These are phyloP conservation scores for Spicauda simplicius DNA, from an alignment of 2,888 invertebrate species.

Conservation along the genomic window DNA sequence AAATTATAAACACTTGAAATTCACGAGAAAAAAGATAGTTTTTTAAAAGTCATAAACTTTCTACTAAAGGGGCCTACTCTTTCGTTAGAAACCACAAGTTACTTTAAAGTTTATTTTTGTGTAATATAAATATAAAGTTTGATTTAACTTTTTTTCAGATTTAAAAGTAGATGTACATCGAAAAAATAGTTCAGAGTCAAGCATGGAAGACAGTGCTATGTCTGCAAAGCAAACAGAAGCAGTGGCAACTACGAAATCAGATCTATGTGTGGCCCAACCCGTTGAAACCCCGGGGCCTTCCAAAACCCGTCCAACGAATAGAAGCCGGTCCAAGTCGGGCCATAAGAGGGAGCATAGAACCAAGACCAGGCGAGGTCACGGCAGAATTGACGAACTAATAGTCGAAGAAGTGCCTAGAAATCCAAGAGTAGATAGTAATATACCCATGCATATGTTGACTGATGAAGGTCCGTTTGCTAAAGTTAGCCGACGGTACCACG, in stretches of 20 bases:
- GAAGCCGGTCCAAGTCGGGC: constrained; percentile 63
- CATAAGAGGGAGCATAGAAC: constrained; percentile 67
- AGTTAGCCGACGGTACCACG: constrained; percentile 74
- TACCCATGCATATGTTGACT: constrained; percentile 68
- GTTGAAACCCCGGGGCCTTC: constrained; percentile 62
- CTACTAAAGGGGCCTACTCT: too few relatives aligned
- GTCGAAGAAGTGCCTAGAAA: constrained; percentile 66
- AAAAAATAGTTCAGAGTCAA: constrained; percentile 95
- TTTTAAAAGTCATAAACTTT: too few relatives aligned
- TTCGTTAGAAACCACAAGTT: too few relatives aligned
- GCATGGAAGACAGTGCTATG: constrained; percentile 88
- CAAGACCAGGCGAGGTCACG: constrained; percentile 62
- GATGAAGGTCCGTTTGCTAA: constrained; percentile 80
- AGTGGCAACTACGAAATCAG: constrained; percentile 67
- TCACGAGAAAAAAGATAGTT: too few relatives aligned
- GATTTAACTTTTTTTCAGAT: constrained; percentile 77
- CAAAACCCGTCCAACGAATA: constrained; percentile 61
- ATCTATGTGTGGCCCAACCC: constrained; percentile 67
- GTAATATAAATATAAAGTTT: too few relatives aligned
- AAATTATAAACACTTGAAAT: too few relatives aligned
- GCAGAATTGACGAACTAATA: constrained; percentile 71
- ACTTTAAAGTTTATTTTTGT: too few relatives aligned
- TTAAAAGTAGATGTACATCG: constrained; percentile 97
- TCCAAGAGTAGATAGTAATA: constrained; percentile 59
- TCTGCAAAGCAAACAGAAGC: constrained; percentile 72